Base-by-base conservation (phyloP, 2,797 vertebrate genomes). In the Gymnothorax reevesii region DNA sequence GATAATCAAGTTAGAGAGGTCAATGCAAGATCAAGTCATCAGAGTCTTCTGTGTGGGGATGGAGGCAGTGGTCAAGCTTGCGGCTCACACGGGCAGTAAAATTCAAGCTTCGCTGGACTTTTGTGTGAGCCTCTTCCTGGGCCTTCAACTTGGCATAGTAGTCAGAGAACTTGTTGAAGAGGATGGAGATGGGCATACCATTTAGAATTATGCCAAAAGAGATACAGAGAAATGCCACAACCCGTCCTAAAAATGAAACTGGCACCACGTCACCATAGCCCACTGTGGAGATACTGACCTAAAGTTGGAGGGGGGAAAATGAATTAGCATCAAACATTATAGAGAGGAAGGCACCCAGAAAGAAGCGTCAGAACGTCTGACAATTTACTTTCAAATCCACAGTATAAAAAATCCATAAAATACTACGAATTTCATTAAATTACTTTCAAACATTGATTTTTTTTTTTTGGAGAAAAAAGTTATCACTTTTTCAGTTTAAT, bases 261-360 rank as follows among this genome's bases (percentile, higher is more conserved):
- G 97, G 97, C 49, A 97, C 95, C 0, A 96, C 97, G 85, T 98
- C 97, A 3, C 97, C 97, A 0, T 98, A 98, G 87, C 97, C 97
- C 87, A 98, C 97, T 0, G 97, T 98, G 85, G 97, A 98, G 91
- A 98, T 98, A 93, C 97, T 98, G 89, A 98, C 97, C 97, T 98
- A 91, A 13, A 87, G 15, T 49, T 88, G 75, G 84, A 88, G 52
- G 69, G 13, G 49, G 75, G 52, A 52, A 54, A 17, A 20, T 52
- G 27, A 7, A 22, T 79, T 79, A 79, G 22, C 49, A 20, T 79
- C 42, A 79, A 52, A 79, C 33, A 79, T 79, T 17, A 15, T 49
- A 3, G 49, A 79, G 15, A 20, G 20, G 12, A 52, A 8, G 49
- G 42, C 42, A 79, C 8, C 9, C 27, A 42, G 12, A 42, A 33